Percentiles rank a stretch among this genome's conserved stretches.
Conservation (phyloP, 2,888 invertebrate genomes). For the Danaus chrysippus region DNA sequence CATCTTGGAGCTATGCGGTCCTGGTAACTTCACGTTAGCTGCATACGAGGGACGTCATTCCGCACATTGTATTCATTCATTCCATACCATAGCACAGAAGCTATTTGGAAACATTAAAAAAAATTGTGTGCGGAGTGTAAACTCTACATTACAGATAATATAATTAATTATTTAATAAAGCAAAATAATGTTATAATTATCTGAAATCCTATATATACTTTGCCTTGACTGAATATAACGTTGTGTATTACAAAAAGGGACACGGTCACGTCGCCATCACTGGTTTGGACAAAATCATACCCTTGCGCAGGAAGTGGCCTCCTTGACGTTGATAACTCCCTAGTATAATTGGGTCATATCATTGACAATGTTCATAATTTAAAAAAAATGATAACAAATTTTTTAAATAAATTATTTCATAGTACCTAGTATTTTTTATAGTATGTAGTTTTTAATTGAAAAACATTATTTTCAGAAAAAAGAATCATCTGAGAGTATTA, state of each 20-base stretch:
- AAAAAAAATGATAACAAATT: conserved; percentile 29
- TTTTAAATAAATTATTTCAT: conserved; percentile 12
- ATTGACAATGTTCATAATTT: conserved; percentile 58
- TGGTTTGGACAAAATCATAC: conserved; percentile 10
- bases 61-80: conserved; percentile 35
- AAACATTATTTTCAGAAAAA: conserved; percentile 47
- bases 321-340: conserved; percentile 60
- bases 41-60: conserved; percentile 62
- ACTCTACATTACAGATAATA: no score
- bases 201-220: background rate
- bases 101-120: background rate
- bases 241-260: background rate
- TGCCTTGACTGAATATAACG: background rate
- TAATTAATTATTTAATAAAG: no score
- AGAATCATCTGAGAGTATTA: conserved; percentile 54
- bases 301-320: conserved; percentile 41
- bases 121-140: background rate
- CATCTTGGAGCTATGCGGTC: conserved; percentile 40
- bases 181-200: no score
- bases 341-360: conserved; percentile 64
- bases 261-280: conserved; percentile 5
- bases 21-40: conserved; percentile 55
- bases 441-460: background rate
- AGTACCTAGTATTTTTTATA: background rate
- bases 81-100: conserved; percentile 3